Base-by-base conservation (phyloP, 2,797 vertebrate genomes). In the Hydrolagus colliei region DNA sequence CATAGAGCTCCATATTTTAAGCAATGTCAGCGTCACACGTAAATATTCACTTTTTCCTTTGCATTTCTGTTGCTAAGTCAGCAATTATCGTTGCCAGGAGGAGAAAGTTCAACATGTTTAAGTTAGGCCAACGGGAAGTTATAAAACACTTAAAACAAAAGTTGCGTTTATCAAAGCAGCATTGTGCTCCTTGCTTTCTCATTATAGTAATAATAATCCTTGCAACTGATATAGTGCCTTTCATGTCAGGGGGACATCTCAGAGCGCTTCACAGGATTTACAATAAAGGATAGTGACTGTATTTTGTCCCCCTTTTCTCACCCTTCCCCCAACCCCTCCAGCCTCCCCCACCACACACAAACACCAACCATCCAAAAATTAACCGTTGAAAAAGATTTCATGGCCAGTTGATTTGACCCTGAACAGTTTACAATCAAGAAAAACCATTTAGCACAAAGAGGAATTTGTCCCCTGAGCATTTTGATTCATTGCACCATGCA, bases 121-220 rank as follows among this genome's bases (percentile, higher is more conserved):
- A 84, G 65, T 32, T 84, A 27, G 41, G 79, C 79, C 79, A 84
- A 84, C 63, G 68, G 79, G 79, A 84, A 84, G 65, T 84, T 84
- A 13, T 5, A 67, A 84, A 84, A 84, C 79, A 84, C 79, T 84
- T 84, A 68, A 68, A 76, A 84, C 41, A 52, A 84, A 63, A 71
- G 65, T 84, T 84, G 65, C 41, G 79, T 68, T 84, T 84, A 84
- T 84, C 65, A 71, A 71, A 27, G 35, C 79, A 71, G 71, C 79
- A 84, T 84, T 84, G 79, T 84, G 79, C 79, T 68, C 9, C 65
- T 84, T n/a, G 79, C 79, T 84, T 84, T 52, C 79, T 65, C 79
- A 84, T 52, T 71, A 52, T 52, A 27, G 27, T 27, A 52, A 52
- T 52, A 52, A 52, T 52, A 52, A 52, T 52, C 41, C 41, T 52